phyloP scores from a whole-genome alignment of 2,113 vertebrate genomes.

The Cochlearius cochlearius region DNA sequence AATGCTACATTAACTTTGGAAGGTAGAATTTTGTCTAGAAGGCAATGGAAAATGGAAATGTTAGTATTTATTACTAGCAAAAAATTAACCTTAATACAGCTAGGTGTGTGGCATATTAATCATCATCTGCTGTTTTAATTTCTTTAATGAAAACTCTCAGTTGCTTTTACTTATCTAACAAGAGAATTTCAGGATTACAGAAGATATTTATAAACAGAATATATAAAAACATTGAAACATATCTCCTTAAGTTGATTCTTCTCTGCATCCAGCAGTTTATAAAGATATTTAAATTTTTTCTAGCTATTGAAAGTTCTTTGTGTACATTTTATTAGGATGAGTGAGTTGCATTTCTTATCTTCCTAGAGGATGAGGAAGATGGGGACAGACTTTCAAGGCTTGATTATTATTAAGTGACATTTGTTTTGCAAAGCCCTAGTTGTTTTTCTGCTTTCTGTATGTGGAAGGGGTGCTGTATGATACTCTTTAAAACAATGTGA shows the following conservation, averaged over 20 bases:
- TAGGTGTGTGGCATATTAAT: background rate
- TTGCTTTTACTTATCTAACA: background rate
- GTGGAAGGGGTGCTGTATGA: background rate
- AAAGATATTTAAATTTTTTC: background rate
- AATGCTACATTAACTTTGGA: background rate
- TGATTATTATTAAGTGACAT: background rate
- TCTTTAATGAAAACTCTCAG: background rate
- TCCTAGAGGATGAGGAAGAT: background rate
- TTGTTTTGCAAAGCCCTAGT: background rate
- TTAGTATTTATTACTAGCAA: background rate
- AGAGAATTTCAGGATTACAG: background rate
- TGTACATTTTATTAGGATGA: background rate
- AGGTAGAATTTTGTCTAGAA: background rate
- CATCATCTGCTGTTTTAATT: background rate
- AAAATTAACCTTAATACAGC: background rate
- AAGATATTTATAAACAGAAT: background rate
- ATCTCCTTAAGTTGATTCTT: background rate
- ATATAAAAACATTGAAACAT: background rate
- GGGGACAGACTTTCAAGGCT: background rate
- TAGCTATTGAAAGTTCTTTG: background rate
- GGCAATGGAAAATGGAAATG: background rate
- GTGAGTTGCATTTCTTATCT: background rate
- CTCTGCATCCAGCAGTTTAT: background rate
- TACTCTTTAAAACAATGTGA: background rate
- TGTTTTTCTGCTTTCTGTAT: background rate